Conservation (phyloP, 2,113 vertebrate genomes). For the Alaudala cheleensis region DNA sequence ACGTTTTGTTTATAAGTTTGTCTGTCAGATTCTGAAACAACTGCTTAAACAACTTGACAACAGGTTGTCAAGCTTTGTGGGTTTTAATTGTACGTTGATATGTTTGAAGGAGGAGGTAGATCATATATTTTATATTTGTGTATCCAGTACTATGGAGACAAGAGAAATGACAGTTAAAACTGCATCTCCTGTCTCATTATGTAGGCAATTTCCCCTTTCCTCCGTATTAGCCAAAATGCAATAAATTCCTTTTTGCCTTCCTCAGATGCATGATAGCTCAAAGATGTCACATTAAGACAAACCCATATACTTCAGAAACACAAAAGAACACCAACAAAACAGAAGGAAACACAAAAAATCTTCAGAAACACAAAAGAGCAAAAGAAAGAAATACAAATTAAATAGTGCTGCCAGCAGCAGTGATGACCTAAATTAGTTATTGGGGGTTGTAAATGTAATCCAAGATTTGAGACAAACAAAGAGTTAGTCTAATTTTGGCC, state of each 20-base stretch:
- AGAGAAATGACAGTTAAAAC: slow-evolving; percentile 38
- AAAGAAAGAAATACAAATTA: neutral
- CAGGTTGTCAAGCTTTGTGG: slow-evolving; percentile 50
- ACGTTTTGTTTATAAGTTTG: slow-evolving; percentile 53
- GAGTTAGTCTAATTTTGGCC: neutral
- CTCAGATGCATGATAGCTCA: slow-evolving; percentile 29
- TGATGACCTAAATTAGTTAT: neutral
- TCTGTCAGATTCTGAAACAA: slow-evolving; percentile 50
- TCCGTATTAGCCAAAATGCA: slow-evolving; percentile 41
- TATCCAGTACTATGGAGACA: slow-evolving; percentile 8
- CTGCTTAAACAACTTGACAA: slow-evolving; percentile 59
- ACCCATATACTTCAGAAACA: neutral
- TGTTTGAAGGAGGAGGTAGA: slow-evolving; percentile 47
- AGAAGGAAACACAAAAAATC: neutral
- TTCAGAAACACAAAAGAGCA: neutral
- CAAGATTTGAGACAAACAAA: neutral
- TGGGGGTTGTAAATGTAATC: neutral
- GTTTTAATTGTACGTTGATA: slow-evolving; percentile 49
- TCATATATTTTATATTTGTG: slow-evolving; percentile 26
- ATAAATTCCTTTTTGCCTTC: slow-evolving; percentile 55
- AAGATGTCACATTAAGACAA: slow-evolving; percentile 12
- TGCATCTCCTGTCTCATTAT: slow-evolving; percentile 38
- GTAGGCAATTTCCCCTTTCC: slow-evolving; percentile 56
- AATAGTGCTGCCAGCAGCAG: neutral
- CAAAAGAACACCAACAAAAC: neutral